Evolutionary conservation across 2,797 vertebrate species (phyloP).

Genomic region (Coccyzus lansbergi): DNA sequence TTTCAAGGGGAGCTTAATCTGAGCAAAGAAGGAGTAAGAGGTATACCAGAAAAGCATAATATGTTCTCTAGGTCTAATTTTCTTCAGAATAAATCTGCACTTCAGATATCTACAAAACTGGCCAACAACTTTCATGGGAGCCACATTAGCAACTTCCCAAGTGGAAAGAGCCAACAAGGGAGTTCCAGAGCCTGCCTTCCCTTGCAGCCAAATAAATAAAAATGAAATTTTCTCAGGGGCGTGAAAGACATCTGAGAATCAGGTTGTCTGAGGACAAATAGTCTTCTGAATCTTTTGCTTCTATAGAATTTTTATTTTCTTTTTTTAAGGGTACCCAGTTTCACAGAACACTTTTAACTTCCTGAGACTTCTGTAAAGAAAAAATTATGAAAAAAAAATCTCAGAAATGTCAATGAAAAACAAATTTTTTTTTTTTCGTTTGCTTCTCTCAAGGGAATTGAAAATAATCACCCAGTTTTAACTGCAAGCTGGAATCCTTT

Average conservation of each 20-base stretch:
- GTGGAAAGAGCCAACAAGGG: neutral
- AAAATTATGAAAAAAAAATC: neutral
- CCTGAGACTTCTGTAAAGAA: neutral
- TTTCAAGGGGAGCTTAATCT: neutral
- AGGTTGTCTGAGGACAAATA: neutral
- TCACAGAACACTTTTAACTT: neutral
- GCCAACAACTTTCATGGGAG: neutral
- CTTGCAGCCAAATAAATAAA: neutral
- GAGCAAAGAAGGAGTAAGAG: neutral
- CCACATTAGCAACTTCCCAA: neutral
- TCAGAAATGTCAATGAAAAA: neutral
- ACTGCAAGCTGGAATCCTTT: neutral
- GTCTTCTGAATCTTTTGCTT: neutral
- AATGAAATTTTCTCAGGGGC: neutral
- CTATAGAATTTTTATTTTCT: neutral
- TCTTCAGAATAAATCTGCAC: neutral
- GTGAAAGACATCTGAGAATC: neutral
- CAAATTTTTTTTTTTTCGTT: neutral
- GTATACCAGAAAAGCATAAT: neutral
- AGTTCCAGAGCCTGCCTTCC: neutral
- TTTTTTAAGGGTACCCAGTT: neutral
- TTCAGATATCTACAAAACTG: neutral
- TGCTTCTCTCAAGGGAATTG: neutral
- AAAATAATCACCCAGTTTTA: neutral
- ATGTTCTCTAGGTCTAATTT: neutral